Conservation (phyloP, 2,797 vertebrate species). For the Melanotaenia maccullochi region DNA sequence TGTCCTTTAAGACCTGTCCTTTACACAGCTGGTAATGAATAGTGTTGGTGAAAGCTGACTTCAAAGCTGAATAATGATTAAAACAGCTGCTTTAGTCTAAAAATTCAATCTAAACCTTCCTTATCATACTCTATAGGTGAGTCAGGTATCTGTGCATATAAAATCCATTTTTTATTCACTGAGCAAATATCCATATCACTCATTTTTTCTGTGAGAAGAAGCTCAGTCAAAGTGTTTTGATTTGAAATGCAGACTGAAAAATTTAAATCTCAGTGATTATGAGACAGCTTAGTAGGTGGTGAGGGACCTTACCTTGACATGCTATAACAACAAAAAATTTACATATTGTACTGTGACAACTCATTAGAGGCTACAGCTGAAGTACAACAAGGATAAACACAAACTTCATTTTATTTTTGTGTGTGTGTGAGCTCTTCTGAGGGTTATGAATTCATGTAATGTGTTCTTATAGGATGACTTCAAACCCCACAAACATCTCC, state of each 20-base stretch:
- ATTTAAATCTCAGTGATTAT: constrained; percentile 18
- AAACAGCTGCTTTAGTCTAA: neutral
- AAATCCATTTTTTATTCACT: neutral
- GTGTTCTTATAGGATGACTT: neutral
- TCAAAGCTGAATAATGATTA: constrained; percentile 5
- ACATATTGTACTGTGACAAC: constrained; percentile 39
- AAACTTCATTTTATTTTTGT: constrained; percentile 3
- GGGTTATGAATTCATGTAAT: neutral
- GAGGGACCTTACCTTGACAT: constrained; percentile 30
- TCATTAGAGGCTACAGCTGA: constrained; percentile 38
- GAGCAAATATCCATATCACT: neutral
- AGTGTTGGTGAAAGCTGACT: neutral
- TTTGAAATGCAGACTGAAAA: constrained; percentile 31
- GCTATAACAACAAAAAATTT: constrained; percentile 28
- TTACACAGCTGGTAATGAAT: neutral
- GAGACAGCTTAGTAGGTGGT: constrained; percentile 14
- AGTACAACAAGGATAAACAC: constrained; percentile 34
- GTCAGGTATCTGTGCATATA: constrained; percentile 2
- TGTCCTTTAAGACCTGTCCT: constrained; percentile 2
- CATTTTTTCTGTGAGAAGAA: neutral
- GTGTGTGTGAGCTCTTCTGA: neutral
- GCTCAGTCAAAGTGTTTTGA: constrained; percentile 19
- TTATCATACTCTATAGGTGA: constrained; percentile 1
- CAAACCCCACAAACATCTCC: neutral
- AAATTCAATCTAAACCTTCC: neutral